phyloP scores from a whole-genome alignment of 2,888 invertebrate genomes.

The Latrodectus elegans region DNA sequence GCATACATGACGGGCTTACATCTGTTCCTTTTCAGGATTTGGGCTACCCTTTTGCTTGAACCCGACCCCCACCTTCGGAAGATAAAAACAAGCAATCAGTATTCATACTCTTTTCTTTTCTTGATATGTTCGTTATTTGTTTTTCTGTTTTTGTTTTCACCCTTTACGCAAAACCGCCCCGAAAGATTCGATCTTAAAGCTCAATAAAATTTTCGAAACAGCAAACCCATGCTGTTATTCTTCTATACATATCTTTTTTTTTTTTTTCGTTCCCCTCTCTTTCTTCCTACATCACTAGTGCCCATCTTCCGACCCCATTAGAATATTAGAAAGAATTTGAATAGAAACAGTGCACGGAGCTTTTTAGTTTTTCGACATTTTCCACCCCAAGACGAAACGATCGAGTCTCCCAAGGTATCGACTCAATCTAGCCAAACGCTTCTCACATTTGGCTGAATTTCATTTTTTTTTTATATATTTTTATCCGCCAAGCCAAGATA shows the following conservation, averaged over 20 bases:
- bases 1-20: constrained; percentile 47
- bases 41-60: constrained; percentile 33
- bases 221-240: constrained; percentile 42
- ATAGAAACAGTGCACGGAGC: constrained; percentile 60
- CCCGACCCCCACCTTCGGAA: constrained; percentile 10
- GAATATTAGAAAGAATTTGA: constrained; percentile 68
- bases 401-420: constrained; percentile 30
- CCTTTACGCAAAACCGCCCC: constrained; percentile 2
- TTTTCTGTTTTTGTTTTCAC: constrained; percentile 1
- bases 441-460: background rate
- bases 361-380: constrained; percentile 58
- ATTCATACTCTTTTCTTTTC: constrained; percentile 57
- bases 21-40: constrained; percentile 58
- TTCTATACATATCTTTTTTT: constrained; percentile 18
- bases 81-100: constrained; percentile 68
- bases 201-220: constrained; percentile 62
- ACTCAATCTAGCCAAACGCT: constrained; percentile 18
- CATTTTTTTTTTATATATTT: background rate
- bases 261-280: background rate
- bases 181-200: constrained; percentile 45
- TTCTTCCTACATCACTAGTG: constrained; percentile 16
- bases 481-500: background rate
- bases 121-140: constrained; percentile 64
- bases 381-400: constrained; percentile 19
- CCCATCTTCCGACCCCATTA: constrained; percentile 66